Percentiles rank a stretch among this genome's conserved stretches.
Conservation (phyloP, 2,888 invertebrate genomes). For the Venustoraphidia nigricollis region DNA sequence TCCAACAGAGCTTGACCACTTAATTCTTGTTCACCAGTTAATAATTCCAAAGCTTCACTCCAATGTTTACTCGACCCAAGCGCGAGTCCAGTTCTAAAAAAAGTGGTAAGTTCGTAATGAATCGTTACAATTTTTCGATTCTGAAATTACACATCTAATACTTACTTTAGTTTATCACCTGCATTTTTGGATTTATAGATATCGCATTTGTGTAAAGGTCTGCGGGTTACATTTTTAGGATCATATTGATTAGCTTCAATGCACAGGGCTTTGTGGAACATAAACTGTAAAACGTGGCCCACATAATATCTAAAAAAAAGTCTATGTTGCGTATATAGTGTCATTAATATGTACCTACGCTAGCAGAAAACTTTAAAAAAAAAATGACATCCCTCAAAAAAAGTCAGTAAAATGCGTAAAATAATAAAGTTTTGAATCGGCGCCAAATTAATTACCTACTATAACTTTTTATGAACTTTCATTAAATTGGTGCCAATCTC, state of each 20-base stretch:
- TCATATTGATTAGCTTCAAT: slow-evolving; percentile 46
- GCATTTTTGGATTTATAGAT: slow-evolving; percentile 50
- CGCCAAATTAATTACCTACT: too few relatives aligned
- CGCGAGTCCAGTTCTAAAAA: slow-evolving; percentile 31
- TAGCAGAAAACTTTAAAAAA: too few relatives aligned
- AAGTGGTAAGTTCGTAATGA: background rate
- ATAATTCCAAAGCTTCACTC: slow-evolving; percentile 38
- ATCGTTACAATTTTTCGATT: too few relatives aligned
- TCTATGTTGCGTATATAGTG: too few relatives aligned
- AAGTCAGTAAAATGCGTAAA: too few relatives aligned
- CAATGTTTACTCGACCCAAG: slow-evolving; percentile 34
- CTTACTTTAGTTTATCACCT: slow-evolving; percentile 43
- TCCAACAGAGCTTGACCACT: slow-evolving; percentile 36
- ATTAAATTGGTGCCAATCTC: too few relatives aligned
- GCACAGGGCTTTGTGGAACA: slow-evolving; percentile 58
- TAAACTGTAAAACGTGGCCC: slow-evolving; percentile 61
- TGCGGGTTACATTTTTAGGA: slow-evolving; percentile 27
- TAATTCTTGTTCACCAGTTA: slow-evolving; percentile 38
- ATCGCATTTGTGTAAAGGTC: slow-evolving; percentile 55
- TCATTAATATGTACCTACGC: too few relatives aligned
- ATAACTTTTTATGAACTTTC: too few relatives aligned
- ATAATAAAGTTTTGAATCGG: too few relatives aligned
- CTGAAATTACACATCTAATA: too few relatives aligned
- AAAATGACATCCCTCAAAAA: too few relatives aligned
- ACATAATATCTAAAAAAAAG: slow-evolving; percentile 38